Conservation (phyloP, 2,888 invertebrate genomes). For the Cheilosia grossa region DNA sequence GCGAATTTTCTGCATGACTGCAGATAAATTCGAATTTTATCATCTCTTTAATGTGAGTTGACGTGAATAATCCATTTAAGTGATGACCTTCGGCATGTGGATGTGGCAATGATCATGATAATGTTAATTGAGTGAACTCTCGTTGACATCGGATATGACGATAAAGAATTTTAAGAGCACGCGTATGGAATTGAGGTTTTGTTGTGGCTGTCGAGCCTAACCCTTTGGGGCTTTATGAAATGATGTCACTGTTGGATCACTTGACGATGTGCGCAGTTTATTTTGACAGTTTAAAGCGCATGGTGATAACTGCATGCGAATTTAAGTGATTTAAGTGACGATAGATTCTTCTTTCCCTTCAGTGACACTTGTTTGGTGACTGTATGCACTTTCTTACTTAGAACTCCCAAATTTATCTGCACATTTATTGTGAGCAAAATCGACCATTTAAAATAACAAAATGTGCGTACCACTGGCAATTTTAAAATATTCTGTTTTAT, state of each 20-base stretch:
- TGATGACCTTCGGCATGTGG: conserved; percentile 47
- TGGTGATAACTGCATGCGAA: neutral
- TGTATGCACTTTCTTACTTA: no score
- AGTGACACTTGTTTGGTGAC: no score
- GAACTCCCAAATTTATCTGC: no score
- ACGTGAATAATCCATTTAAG: neutral
- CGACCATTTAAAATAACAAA: no score
- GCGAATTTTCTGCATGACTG: conserved; percentile 52
- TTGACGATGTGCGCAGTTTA: neutral
- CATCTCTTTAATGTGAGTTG: conserved; percentile 29
- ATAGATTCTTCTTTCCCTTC: no score
- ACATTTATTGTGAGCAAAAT: no score
- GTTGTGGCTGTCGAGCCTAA: conserved; percentile 8
- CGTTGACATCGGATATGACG: conserved; percentile 60
- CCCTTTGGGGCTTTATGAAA: conserved; percentile 23
- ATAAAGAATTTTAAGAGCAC: conserved; percentile 31
- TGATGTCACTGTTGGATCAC: conserved; percentile 38
- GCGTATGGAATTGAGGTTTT: neutral
- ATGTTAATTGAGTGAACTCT: conserved; percentile 52
- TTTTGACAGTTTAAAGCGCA: neutral
- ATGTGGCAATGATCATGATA: conserved; percentile 51
- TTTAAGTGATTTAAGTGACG: conserved; percentile 1
- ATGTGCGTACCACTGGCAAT: no score
- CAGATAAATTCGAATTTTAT: conserved; percentile 38
- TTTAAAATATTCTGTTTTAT: no score